A percentile compares a stretch with the other conserved stretches of the same genome.
Conservation (phyloP, 2,797 vertebrate species). For the Falco peregrinus region DNA sequence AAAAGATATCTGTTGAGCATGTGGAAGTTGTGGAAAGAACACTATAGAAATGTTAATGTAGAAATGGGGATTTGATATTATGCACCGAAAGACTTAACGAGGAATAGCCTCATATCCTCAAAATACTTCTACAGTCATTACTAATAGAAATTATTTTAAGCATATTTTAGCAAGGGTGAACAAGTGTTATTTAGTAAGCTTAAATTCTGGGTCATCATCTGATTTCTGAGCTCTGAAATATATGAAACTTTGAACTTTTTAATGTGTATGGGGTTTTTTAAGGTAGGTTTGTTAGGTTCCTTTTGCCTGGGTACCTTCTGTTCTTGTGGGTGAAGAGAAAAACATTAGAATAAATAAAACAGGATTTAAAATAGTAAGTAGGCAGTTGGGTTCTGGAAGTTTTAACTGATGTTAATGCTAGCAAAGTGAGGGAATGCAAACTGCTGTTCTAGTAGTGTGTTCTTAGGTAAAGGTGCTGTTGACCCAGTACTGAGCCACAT, state of each 20-base stretch:
- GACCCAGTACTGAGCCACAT: not conserved
- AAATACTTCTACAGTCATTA: not conserved
- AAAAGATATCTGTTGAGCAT: not conserved
- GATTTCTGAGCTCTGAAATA: not conserved
- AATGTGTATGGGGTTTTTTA: not conserved
- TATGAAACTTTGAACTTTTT: not conserved
- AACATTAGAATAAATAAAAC: not conserved
- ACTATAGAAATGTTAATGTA: not conserved
- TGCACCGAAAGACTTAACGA: not conserved
- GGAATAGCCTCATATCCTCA: not conserved
- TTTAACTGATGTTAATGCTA: not conserved
- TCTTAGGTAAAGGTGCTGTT: not conserved
- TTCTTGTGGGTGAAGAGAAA: not conserved
- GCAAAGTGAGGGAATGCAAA: not conserved
- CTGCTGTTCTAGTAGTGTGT: not conserved
- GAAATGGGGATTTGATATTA: not conserved
- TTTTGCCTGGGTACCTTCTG: not conserved
- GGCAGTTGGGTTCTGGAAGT: not conserved
- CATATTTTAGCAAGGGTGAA: not conserved
- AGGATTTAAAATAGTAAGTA: not conserved
- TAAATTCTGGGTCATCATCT: not conserved
- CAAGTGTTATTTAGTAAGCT: not conserved
- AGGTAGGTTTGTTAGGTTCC: not conserved
- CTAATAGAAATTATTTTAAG: not conserved
- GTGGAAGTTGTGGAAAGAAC: not conserved